Conservation (phyloP, 2,797 vertebrate species). For the Sebastiscus tertius region DNA sequence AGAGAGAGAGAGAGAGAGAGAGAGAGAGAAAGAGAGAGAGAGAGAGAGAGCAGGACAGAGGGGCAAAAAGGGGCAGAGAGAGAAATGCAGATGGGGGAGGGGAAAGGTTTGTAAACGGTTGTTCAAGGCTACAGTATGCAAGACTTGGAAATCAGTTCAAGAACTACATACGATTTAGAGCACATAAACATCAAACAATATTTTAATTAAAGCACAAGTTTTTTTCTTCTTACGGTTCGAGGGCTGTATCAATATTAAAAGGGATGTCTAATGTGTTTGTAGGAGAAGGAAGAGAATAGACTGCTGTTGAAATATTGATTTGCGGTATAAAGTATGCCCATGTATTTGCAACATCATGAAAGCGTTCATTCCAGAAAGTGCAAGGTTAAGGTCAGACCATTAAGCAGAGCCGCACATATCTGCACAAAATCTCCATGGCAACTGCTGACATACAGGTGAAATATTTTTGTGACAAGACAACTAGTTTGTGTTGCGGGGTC, state of each 20-base stretch:
- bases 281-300: slow-evolving; percentile 11
- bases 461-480: slow-evolving; percentile 65
- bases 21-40: slow-evolving; percentile 25
- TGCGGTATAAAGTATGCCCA: slow-evolving; percentile 44
- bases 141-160: slow-evolving; percentile 46
- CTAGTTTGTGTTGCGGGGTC: slow-evolving; percentile 51
- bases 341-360: slow-evolving; percentile 58
- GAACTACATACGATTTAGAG: slow-evolving; percentile 15
- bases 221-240: neutral
- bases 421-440: slow-evolving; percentile 74
- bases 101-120: slow-evolving; percentile 69
- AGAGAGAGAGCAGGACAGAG: slow-evolving; percentile 56
- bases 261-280: slow-evolving; percentile 1
- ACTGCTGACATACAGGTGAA: slow-evolving; percentile 68
- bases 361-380: slow-evolving; percentile 51
- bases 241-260: slow-evolving; percentile 26
- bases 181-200: neutral
- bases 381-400: slow-evolving; percentile 72
- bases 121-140: slow-evolving; percentile 51
- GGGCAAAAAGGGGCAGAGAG: slow-evolving; percentile 72
- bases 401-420: slow-evolving; percentile 60
- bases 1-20: slow-evolving; percentile 34
- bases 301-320: slow-evolving; percentile 65
- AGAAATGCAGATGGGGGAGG: slow-evolving; percentile 77
- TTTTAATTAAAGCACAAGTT: neutral